phyloP scores from a whole-genome alignment of 2,113 vertebrate species.

The Laticauda laticaudata region DNA sequence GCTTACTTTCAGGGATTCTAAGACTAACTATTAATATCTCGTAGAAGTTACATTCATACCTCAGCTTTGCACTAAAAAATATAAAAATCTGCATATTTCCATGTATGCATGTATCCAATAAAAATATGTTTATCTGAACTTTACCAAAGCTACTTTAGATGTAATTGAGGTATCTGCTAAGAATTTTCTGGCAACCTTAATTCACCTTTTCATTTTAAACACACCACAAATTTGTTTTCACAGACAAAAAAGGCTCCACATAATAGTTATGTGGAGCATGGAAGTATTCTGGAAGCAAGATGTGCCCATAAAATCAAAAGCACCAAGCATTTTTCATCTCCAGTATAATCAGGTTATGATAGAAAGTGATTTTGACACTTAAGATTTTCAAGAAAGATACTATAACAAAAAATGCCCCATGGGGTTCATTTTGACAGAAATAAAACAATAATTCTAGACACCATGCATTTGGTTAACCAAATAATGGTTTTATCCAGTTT shows the following conservation, averaged over 20 bases:
- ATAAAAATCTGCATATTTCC: background rate
- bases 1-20: background rate
- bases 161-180: background rate
- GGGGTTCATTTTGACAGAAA: background rate
- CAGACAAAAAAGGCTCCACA: background rate
- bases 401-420: background rate
- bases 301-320: background rate
- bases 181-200: background rate
- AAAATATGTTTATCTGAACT: background rate
- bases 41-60: background rate
- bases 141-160: background rate
- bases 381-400: background rate
- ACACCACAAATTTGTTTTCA: constrained; percentile 5
- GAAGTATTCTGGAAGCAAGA: background rate
- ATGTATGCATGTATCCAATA: background rate
- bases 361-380: background rate
- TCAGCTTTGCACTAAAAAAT: background rate
- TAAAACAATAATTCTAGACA: background rate
- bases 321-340: background rate
- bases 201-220: background rate
- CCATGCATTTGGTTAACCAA: background rate
- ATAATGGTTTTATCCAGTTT: background rate
- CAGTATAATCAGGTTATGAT: background rate
- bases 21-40: background rate
- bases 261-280: background rate